A percentile compares a stretch with the other conserved stretches of the same genome.
phyloP scores from a whole-genome alignment of 1,140 invertebrate species.

The Drosophila azteca region DNA sequence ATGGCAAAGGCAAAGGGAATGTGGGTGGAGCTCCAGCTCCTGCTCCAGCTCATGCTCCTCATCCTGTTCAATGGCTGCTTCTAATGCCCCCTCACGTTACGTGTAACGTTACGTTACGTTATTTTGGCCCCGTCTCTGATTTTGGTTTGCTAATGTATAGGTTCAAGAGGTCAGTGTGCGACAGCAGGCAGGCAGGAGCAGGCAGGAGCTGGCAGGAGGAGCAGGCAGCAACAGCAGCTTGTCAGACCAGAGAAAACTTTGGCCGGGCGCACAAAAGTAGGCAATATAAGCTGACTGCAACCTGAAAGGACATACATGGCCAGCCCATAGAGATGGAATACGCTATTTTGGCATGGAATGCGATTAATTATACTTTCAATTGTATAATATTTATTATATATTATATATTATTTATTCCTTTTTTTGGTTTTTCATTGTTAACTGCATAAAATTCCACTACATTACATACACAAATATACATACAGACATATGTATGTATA shows the following conservation, averaged over 20 bases:
- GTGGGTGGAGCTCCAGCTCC: constrained; percentile 21
- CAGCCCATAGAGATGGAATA: constrained; percentile 13
- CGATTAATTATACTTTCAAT: too few species aligned
- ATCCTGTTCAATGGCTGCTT: constrained; percentile 34
- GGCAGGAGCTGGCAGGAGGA: constrained; percentile 1
- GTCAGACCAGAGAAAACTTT: constrained; percentile 42
- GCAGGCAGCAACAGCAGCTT: not conserved
- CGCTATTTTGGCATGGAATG: too few species aligned
- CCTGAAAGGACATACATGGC: not conserved
- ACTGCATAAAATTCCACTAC: too few species aligned
- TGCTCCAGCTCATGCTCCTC: constrained; percentile 20
- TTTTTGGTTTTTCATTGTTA: too few species aligned
- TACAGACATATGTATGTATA: too few species aligned
- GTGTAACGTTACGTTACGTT: constrained; percentile 37
- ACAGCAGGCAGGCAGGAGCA: constrained; percentile 27
- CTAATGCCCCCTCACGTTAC: constrained; percentile 60
- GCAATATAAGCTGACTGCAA: constrained; percentile 46
- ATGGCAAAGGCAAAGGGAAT: too few species aligned
- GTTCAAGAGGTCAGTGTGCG: constrained; percentile 73
- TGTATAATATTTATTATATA: too few species aligned
- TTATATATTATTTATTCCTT: too few species aligned
- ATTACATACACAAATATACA: too few species aligned
- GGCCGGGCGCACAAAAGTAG: constrained; percentile 52
- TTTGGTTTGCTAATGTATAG: constrained; percentile 69
- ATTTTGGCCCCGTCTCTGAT: constrained; percentile 56